These are phyloP conservation scores for Willisornis vidua DNA, from an alignment of 2,113 vertebrate species.

Conservation along the genomic window DNA sequence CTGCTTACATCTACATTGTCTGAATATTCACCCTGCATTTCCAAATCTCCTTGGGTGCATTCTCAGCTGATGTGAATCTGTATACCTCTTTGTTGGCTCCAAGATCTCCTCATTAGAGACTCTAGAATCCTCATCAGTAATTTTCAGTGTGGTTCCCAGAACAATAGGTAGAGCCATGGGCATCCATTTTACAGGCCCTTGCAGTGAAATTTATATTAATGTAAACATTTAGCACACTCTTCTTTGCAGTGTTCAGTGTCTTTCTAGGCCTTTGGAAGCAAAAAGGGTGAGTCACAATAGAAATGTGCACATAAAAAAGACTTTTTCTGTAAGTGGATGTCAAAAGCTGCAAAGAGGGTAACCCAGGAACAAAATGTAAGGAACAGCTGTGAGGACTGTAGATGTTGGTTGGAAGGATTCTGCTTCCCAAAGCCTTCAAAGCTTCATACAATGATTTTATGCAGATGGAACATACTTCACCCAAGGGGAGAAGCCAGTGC, in stretches of 20 bases:
- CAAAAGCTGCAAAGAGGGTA: background rate
- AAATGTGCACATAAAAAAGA: background rate
- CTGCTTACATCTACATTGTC: background rate
- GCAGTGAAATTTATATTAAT: background rate
- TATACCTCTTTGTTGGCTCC: background rate
- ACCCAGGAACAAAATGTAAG: background rate
- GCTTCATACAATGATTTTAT: background rate
- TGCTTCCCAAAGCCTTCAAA: background rate
- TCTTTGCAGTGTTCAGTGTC: background rate
- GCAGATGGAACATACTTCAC: slow-evolving; percentile 26
- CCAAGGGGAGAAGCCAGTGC: background rate
- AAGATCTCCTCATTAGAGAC: background rate
- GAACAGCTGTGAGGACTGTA: background rate
- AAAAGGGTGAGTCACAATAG: background rate
- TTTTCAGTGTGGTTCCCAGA: background rate
- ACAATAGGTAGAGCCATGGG: background rate
- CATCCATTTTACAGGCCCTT: background rate
- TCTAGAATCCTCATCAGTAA: background rate
- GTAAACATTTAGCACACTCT: background rate
- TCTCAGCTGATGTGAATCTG: background rate
- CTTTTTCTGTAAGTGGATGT: background rate
- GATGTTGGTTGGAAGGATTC: background rate
- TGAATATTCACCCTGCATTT: background rate
- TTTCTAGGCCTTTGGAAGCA: background rate
- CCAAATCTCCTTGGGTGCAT: background rate